Conservation (phyloP, 2,113 vertebrate genomes). For the Microtus oregoni region DNA sequence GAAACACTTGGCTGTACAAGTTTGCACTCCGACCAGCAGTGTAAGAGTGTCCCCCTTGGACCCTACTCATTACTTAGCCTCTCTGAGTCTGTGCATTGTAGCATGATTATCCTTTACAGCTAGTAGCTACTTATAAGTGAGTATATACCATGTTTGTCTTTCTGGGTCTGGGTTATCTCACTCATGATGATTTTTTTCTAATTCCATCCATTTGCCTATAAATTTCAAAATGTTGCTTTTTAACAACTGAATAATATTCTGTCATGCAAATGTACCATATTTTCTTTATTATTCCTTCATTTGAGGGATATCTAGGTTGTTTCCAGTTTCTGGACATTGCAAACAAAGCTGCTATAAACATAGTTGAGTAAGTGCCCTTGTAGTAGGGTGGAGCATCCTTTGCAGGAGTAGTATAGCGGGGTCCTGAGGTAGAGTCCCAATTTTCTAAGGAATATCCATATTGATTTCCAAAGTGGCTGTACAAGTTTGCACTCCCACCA, state of each 20-base stretch:
- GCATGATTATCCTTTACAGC: neutral
- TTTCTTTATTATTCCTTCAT: neutral
- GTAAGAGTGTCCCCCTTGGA: neutral
- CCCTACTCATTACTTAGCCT: neutral
- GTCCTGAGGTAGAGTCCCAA: no score
- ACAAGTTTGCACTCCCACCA: no score
- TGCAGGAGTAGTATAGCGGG: no score
- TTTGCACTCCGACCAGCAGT: no score
- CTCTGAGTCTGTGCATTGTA: neutral
- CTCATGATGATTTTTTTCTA: neutral
- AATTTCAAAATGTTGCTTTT: neutral
- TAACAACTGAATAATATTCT: neutral
- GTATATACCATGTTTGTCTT: neutral
- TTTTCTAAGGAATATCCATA: no score
- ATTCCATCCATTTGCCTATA: neutral
- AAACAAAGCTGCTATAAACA: neutral
- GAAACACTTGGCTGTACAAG: no score
- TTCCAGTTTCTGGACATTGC: neutral
- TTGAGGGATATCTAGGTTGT: neutral
- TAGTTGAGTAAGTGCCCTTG: neutral
- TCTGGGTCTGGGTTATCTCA: neutral
- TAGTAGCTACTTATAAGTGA: neutral
- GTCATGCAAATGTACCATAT: neutral
- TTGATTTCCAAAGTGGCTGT: no score
- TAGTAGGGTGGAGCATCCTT: no score